A percentile compares a stretch with the other conserved stretches of the same genome.
These are phyloP conservation scores for Lophura nycthemera DNA, from an alignment of 2,113 vertebrate genomes.

Conservation along the genomic window DNA sequence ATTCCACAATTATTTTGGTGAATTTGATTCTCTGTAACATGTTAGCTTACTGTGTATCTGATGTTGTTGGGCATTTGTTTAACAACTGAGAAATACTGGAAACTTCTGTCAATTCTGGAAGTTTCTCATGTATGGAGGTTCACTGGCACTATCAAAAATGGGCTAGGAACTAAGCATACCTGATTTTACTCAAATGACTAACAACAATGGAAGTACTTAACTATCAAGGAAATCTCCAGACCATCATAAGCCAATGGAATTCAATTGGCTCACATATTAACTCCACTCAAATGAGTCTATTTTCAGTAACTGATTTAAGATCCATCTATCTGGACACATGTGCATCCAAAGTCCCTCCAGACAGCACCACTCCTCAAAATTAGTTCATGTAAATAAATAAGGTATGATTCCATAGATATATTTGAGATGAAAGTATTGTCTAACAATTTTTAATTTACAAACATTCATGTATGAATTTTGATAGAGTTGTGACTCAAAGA, in stretches of 20 bases:
- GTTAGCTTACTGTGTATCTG: neutral
- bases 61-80: neutral
- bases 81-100: neutral
- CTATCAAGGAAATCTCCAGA: neutral
- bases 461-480: neutral
- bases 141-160: neutral
- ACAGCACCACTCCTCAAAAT: no score
- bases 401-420: neutral
- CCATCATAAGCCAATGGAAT: neutral
- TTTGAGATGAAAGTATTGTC: neutral
- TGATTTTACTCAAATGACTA: neutral
- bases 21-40: neutral
- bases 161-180: neutral
- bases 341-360: neutral
- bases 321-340: neutral
- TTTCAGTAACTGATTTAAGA: neutral
- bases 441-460: neutral
- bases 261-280: neutral
- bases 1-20: neutral
- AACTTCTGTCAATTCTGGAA: conserved; percentile 25
- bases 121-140: neutral
- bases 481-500: neutral
- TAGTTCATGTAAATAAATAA: neutral
- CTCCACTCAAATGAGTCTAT: neutral
- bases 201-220: neutral